Conservation (phyloP, 92 coral and sea anemone species). For the Actinernus sp. region DNA sequence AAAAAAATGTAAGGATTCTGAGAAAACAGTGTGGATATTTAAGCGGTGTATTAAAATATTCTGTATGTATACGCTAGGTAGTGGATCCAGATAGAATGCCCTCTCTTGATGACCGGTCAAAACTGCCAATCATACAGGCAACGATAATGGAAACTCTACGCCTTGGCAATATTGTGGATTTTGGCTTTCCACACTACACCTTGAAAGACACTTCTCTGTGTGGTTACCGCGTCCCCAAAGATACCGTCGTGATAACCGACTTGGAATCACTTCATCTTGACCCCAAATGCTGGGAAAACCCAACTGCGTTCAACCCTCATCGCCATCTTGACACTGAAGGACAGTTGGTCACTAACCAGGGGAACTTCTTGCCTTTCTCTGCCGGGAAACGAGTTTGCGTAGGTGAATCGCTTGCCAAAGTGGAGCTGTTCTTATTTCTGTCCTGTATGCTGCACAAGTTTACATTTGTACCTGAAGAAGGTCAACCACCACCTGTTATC, state of each 20-base stretch:
- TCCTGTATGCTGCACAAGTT: slow-evolving; percentile 54
- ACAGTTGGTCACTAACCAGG: slow-evolving; percentile 25
- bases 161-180: slow-evolving; percentile 38
- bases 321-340: slow-evolving; percentile 66
- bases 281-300: slow-evolving; percentile 58
- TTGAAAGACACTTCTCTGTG: slow-evolving; percentile 47
- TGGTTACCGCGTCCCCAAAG: slow-evolving; percentile 66
- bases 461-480: slow-evolving; percentile 61
- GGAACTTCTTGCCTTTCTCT: slow-evolving; percentile 70
- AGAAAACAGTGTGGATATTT: too few relatives aligned
- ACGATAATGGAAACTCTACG: slow-evolving; percentile 56
- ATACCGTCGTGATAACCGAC: slow-evolving; percentile 32
- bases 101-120: slow-evolving; percentile 33
- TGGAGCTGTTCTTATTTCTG: slow-evolving; percentile 63
- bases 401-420: slow-evolving; percentile 67
- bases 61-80: too few relatives aligned
- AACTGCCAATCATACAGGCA: slow-evolving; percentile 41
- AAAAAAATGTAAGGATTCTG: too few relatives aligned
- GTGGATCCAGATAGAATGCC: slow-evolving; percentile 46
- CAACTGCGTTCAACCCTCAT: slow-evolving; percentile 38
- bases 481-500: slow-evolving; percentile 22
- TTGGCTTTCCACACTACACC: slow-evolving; percentile 50
- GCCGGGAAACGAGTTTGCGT: slow-evolving; percentile 85
- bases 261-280: slow-evolving; percentile 35
- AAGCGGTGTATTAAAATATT: too few relatives aligned